A percentile compares a stretch with the other conserved stretches of the same genome.
These are phyloP conservation scores for Nomada fabriciana DNA, from an alignment of 2,888 invertebrate species.

Conservation along the genomic window DNA sequence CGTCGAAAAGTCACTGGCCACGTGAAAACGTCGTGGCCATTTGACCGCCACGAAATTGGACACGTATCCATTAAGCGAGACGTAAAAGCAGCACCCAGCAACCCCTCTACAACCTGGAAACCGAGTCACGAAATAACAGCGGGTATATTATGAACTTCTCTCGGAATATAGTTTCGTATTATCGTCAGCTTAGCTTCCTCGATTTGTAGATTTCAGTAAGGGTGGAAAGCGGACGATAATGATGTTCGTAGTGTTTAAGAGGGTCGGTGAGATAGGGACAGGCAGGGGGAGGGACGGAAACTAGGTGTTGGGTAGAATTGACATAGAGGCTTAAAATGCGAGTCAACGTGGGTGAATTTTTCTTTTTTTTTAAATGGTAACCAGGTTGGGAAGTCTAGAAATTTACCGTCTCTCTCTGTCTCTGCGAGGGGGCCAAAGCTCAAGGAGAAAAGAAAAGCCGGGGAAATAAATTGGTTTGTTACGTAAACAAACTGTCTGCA, in stretches of 20 bases:
- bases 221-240: constrained; percentile 45
- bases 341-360: constrained; percentile 11
- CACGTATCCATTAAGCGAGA: not conserved
- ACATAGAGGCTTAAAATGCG: constrained; percentile 30
- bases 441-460: constrained; percentile 17
- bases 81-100: not conserved
- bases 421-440: constrained; percentile 12
- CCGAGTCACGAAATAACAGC: not conserved
- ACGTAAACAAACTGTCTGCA: constrained; percentile 63
- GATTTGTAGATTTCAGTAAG: constrained; percentile 29
- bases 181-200: constrained; percentile 13
- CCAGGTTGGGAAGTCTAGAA: constrained; percentile 41
- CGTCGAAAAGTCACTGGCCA: constrained; percentile 5
- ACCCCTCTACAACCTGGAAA: not conserved
- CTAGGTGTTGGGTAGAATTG: not conserved
- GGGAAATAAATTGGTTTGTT: constrained; percentile 69
- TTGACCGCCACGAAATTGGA: not conserved
- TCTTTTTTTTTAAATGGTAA: constrained; percentile 43
- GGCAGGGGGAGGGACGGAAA: not conserved
- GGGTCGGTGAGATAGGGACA: constrained; percentile 18
- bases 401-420: constrained; percentile 62
- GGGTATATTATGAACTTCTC: constrained; percentile 5
- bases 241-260: constrained; percentile 59
- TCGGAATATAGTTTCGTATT: constrained; percentile 4
- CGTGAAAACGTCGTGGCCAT: not conserved